Conservation (phyloP, 2,797 vertebrate genomes). For the Lacerta bilineata region DNA sequence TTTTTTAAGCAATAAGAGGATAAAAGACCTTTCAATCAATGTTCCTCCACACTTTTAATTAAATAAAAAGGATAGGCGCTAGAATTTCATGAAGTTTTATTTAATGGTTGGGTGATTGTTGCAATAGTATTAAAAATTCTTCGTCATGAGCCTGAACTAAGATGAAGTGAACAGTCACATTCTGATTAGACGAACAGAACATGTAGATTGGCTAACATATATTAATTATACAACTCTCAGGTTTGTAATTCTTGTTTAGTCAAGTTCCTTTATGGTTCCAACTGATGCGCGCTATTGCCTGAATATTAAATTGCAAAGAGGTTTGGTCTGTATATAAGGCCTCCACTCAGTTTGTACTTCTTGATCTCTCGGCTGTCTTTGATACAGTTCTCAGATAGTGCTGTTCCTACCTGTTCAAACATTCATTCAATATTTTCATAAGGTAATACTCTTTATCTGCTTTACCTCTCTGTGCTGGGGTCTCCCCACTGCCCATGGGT, state of each 20-base stretch:
- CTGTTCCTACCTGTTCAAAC: neutral
- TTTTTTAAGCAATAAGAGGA: conserved; percentile 75
- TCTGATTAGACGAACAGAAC: conserved; percentile 34
- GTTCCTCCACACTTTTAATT: conserved; percentile 78
- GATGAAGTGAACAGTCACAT: conserved; percentile 40
- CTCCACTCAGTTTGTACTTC: neutral
- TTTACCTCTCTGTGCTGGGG: neutral
- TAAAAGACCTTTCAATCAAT: conserved; percentile 82
- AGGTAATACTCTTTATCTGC: neutral
- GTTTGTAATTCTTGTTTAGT: neutral
- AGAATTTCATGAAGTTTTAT: conserved; percentile 72
- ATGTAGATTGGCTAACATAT: conserved; percentile 2
- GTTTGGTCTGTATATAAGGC: neutral
- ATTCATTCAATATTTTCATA: neutral
- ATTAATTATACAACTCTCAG: neutral
- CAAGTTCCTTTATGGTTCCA: neutral
- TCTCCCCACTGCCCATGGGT: neutral
- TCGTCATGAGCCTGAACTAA: conserved; percentile 22
- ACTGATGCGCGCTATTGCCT: neutral
- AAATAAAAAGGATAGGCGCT: conserved; percentile 70
- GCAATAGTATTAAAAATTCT: conserved; percentile 56
- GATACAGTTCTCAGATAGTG: neutral
- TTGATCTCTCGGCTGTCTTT: neutral
- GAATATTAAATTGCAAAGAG: neutral
- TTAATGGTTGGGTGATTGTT: conserved; percentile 61